Conservation (phyloP, 1,140 invertebrate species). For the Ceratosolen solmsi region DNA sequence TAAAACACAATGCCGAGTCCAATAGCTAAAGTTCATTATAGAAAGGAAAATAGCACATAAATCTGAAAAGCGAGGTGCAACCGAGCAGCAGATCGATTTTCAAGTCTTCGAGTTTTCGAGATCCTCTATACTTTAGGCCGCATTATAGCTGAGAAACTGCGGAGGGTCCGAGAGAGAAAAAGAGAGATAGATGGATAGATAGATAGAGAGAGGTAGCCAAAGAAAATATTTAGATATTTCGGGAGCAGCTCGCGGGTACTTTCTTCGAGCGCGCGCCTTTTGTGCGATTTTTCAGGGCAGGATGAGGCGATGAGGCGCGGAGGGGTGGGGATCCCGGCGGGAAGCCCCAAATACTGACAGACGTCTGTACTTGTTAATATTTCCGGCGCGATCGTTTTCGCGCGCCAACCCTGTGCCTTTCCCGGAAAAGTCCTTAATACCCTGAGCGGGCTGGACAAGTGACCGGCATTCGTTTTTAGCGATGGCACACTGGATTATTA, state of each 20-base stretch:
- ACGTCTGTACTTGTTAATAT: constrained; percentile 17
- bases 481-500: not conserved
- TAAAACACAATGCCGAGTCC: not conserved
- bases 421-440: constrained; percentile 5
- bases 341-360: not conserved
- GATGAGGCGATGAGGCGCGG: not conserved
- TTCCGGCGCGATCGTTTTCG: constrained; percentile 21
- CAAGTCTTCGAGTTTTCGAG: constrained; percentile 36
- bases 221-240: constrained; percentile 68
- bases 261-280: not conserved
- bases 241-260: constrained; percentile 40
- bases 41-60: not conserved
- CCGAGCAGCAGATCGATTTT: constrained; percentile 41
- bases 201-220: too few relatives aligned
- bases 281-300: not conserved
- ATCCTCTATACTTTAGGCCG: constrained; percentile 29
- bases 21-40: not conserved
- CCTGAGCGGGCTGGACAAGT: not conserved
- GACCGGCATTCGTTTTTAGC: not conserved
- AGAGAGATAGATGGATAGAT: too few relatives aligned
- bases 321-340: constrained; percentile 1
- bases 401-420: constrained; percentile 1
- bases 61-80: not conserved
- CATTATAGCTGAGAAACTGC: constrained; percentile 46
- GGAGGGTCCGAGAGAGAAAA: constrained; percentile 31